Evolutionary conservation across 2,888 invertebrate species (phyloP), one percentile per base, ranked within the genome.

Genomic region (Andricus curvator): DNA sequence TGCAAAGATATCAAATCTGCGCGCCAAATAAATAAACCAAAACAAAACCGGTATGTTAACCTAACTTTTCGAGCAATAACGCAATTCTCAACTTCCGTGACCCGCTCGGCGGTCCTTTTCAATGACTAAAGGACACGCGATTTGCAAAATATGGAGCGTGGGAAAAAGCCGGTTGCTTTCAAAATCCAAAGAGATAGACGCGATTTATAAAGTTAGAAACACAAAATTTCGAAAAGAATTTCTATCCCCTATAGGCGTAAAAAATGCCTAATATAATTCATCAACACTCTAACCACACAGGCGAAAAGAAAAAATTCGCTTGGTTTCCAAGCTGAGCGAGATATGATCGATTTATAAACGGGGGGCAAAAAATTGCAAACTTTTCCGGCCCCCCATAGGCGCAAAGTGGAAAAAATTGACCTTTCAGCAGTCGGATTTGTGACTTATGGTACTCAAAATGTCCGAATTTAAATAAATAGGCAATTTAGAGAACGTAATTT

Each of bases 1-100:
- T 51, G 33, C 74, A 74, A n/a, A 20, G 51, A 70, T 70, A 70
- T 70, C 48, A 51, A 70, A 70, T 74, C 74, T 51, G 74, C 5
- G 51, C 74, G 48, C 44, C 44, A 48, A 17, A 17, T 44, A 25
- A 22, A 22, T 44, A 68, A 56, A 56, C 2, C 33, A 37, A 70
- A 74, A 51, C 51, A 74, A 37, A 74, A 56, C 33, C 56, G 13
- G 11, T 33, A 56, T 51, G 56, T 74, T 74, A 37, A 56, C n/a
- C 51, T 13, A n/a, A 74, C 74, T 56, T 74, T 33, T 20, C 56
- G 51, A 74, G 33, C 29, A 56, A 74, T 56, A 74, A 74, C 29
- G 44, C 68, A 20, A 20, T 48, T 48, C 48, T 51, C 9, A 74
- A 74, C 74, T 56, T 51, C 51, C 51, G 33, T 74, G 33, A 74